Percentiles rank a stretch among this genome's conserved stretches.
phyloP scores from a whole-genome alignment of 2,888 invertebrate species.

The Orchesella flavescens region DNA sequence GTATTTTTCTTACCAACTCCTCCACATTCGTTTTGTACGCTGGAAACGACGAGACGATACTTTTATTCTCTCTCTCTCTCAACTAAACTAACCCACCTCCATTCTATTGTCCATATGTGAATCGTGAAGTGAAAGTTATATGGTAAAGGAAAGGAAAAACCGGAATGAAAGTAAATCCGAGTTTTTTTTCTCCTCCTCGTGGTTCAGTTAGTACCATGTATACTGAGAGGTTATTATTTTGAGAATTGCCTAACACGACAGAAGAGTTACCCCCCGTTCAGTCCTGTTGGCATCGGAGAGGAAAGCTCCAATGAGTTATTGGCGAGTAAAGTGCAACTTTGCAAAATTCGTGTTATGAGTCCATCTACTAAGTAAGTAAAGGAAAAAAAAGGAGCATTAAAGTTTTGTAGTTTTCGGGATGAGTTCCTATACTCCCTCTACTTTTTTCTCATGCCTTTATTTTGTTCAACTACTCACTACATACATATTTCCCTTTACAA shows the following conservation, averaged over 20 bases:
- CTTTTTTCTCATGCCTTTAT: neutral
- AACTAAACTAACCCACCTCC: neutral
- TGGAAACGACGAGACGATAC: slow-evolving; percentile 4
- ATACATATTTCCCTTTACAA: neutral
- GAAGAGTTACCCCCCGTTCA: slow-evolving; percentile 56
- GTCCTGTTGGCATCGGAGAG: slow-evolving; percentile 62
- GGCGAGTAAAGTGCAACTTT: slow-evolving; percentile 70
- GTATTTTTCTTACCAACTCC: neutral
- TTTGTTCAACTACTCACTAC: neutral
- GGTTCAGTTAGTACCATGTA: neutral
- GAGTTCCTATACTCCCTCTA: slow-evolving; percentile 19
- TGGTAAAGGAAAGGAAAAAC: slow-evolving; percentile 24
- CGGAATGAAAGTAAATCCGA: slow-evolving; percentile 40
- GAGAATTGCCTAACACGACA: slow-evolving; percentile 58
- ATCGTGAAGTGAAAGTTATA: slow-evolving; percentile 21
- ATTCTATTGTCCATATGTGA: slow-evolving; percentile 16
- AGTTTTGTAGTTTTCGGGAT: slow-evolving; percentile 53
- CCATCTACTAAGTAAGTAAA: slow-evolving; percentile 52
- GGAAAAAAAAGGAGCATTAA: slow-evolving; percentile 50
- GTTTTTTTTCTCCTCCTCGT: slow-evolving; percentile 4
- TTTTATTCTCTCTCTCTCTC: slow-evolving; percentile 6
- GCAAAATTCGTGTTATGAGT: slow-evolving; percentile 67
- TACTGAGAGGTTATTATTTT: slow-evolving; percentile 22
- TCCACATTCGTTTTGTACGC: neutral
- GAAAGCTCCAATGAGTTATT: slow-evolving; percentile 70